Evolutionary conservation across 2,797 vertebrate genomes (phyloP).

Genomic region (Agapornis canus): DNA sequence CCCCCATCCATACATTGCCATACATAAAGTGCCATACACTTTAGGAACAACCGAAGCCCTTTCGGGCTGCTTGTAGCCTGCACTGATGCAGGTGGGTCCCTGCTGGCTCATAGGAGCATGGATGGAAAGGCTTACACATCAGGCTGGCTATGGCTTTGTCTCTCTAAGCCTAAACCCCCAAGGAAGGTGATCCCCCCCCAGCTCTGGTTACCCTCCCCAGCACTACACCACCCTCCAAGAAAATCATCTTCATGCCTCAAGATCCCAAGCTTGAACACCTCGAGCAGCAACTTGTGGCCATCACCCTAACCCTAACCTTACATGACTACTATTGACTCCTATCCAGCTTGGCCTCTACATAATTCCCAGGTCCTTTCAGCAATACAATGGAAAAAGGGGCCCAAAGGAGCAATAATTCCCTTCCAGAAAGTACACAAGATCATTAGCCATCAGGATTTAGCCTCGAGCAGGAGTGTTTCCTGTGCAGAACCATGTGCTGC

Average conservation of each 20-base stretch:
- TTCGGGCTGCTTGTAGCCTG: background rate
- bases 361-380: background rate
- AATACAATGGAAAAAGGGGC: background rate
- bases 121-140: background rate
- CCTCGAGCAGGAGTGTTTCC: background rate
- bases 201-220: background rate
- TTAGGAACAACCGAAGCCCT: background rate
- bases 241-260: background rate
- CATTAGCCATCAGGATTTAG: background rate
- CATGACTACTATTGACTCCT: rapidly evolving
- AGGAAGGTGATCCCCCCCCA: background rate
- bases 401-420: background rate
- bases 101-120: background rate
- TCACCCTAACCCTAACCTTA: background rate
- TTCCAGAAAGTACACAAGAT: background rate
- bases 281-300: background rate
- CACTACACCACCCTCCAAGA: background rate
- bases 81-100: background rate
- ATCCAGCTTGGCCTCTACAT: background rate
- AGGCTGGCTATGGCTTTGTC: background rate
- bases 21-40: too few species aligned
- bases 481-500: background rate
- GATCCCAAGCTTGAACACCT: background rate
- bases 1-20: background rate
- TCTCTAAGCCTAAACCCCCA: background rate